Base-by-base conservation (phyloP, 2,113 vertebrate genomes). In the Gymnobelideus leadbeateri region DNA sequence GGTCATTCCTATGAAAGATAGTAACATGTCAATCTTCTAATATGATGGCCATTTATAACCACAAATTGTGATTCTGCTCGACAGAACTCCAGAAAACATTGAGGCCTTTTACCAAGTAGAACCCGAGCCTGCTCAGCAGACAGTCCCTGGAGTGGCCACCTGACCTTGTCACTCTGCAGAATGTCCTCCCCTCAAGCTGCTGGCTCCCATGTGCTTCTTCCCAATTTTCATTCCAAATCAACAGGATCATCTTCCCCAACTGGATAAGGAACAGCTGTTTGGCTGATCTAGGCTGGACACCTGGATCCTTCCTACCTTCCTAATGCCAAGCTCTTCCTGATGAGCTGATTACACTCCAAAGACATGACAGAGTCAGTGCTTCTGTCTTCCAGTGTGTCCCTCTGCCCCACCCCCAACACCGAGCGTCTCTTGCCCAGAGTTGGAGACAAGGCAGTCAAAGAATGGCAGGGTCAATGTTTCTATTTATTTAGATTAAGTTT, bases 121-220 rank as follows among this genome's bases (percentile, higher is more conserved):
- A 77, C n/a, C 37, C n/a, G 14, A n/a, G 16, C 4, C 14, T n/a
- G n/a, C 68, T 5, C 19, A 51, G 24, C 43, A 24, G 46, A 19
- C 43, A n/a, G 24, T 51, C 25, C 50, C 6, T 0, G 31, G 19
- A 1, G 37, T 84, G 10, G 54, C 91, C 37, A 21, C 26, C 37
- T 24, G 2, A 28, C 26, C 26, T 3, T n/a, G 8, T 89, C 46
- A 68, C 8, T 84, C 8, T 12, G 7, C 49, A 10, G 51, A 51
- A 46, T 0, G 0, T 4, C 31, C 3, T 8, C 26, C 23, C 19
- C n/a, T 37, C 25, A 24, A 11, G 14, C 31, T n/a, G 3, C 9
- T 28, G 26, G 19, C 1, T 7, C 31, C 92, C 21, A 0, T 3
- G 24, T 61, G 28, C 43, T 77, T 0, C 43, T 26, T 51, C 77